phyloP scores from a whole-genome alignment of 2,888 invertebrate species.

The Drosophila prostipennis region DNA sequence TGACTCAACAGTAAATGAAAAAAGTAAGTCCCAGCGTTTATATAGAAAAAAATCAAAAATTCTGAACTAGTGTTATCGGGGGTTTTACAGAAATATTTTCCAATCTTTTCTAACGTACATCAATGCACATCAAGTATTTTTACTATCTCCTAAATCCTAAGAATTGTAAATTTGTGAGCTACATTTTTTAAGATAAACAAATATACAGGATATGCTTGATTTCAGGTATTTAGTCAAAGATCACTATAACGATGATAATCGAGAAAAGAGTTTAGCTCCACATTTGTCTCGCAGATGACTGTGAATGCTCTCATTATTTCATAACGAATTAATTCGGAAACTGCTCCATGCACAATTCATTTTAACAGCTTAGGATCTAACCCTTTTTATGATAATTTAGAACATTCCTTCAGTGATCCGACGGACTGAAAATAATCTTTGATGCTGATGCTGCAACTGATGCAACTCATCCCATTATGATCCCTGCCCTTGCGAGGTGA shows the following conservation, averaged over 20 bases:
- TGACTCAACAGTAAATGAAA: no score
- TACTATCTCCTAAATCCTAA: no score
- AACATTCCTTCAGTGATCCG: slow-evolving; percentile 15
- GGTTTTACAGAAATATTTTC: no score
- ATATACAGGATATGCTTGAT: no score
- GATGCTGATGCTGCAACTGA: slow-evolving; percentile 18
- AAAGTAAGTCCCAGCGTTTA: no score
- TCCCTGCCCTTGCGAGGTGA: slow-evolving; percentile 51
- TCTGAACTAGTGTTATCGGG: no score
- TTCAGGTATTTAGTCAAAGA: neutral
- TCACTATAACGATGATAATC: neutral
- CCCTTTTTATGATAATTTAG: slow-evolving; percentile 10
- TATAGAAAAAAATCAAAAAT: no score
- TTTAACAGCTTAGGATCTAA: slow-evolving; percentile 12
- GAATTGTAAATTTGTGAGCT: no score
- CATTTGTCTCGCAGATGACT: neutral
- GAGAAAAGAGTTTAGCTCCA: neutral
- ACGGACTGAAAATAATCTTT: slow-evolving; percentile 23
- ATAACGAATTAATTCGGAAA: slow-evolving; percentile 19
- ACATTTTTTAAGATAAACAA: no score
- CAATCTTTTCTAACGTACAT: no score
- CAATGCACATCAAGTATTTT: no score
- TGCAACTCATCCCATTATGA: slow-evolving; percentile 26
- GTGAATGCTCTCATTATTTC: neutral
- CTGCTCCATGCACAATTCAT: slow-evolving; percentile 4